These are phyloP conservation scores for Chloroceryle inda DNA, from an alignment of 2,797 vertebrate species.

Conservation along the genomic window DNA sequence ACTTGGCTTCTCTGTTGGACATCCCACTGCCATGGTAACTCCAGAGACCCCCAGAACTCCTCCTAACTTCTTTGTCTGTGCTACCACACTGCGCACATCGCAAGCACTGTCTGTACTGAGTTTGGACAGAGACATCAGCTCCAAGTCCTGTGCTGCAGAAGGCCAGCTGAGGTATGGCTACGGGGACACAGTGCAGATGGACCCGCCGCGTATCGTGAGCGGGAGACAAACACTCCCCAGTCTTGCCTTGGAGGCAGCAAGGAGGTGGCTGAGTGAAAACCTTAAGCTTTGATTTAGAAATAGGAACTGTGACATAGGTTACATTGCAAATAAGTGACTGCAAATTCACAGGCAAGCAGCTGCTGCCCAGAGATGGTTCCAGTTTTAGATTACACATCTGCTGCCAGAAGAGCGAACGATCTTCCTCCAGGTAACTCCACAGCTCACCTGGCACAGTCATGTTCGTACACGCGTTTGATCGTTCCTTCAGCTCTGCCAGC, in stretches of 20 bases:
- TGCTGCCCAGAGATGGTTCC: not conserved
- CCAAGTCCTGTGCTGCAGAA: not conserved
- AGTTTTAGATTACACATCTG: not conserved
- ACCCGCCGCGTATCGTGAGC: accelerated
- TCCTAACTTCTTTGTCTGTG: not conserved
- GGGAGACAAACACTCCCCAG: not conserved
- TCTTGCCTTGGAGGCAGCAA: not conserved
- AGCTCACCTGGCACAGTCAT: slow-evolving; percentile 67
- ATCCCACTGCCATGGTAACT: not conserved
- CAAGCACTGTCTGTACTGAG: not conserved
- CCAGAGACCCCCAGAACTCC: not conserved
- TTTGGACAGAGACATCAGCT: not conserved
- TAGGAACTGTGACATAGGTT: not conserved
- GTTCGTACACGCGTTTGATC: slow-evolving; percentile 14
- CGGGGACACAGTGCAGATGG: not conserved
- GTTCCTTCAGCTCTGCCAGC: slow-evolving; percentile 75
- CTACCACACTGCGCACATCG: not conserved
- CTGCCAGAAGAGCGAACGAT: not conserved
- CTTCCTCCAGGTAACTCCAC: not conserved
- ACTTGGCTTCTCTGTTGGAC: not conserved
- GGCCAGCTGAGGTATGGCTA: not conserved
- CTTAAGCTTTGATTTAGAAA: not conserved
- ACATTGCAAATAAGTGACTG: not conserved
- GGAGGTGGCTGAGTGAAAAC: not conserved
- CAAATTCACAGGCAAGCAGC: not conserved